A percentile compares a stretch with the other conserved stretches of the same genome.
Conservation (phyloP, 2,888 invertebrate species). For the Heliconius sara region DNA sequence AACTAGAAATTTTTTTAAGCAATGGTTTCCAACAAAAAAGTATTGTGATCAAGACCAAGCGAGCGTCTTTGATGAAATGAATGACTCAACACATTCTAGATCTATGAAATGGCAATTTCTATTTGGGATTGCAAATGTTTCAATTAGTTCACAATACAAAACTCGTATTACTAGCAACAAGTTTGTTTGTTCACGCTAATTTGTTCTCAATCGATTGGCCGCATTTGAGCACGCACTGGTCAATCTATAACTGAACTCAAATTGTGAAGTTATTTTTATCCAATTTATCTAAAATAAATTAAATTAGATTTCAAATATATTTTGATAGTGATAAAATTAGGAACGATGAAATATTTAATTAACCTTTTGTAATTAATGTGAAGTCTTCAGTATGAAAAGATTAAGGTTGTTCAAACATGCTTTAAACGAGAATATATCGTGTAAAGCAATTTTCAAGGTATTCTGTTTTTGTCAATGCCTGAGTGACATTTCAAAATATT, state of each 20-base stretch:
- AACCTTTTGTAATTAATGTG: not conserved
- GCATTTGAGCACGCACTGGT: slow-evolving; percentile 78
- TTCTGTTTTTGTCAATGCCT: not conserved
- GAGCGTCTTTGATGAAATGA: slow-evolving; percentile 57
- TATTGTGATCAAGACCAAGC: slow-evolving; percentile 35
- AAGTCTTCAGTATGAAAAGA: not conserved
- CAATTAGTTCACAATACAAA: slow-evolving; percentile 46
- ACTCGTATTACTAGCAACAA: slow-evolving; percentile 36
- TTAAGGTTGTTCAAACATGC: not conserved
- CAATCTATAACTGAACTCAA: slow-evolving; percentile 59
- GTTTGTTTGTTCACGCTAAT: slow-evolving; percentile 68
- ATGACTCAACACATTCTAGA: slow-evolving; percentile 62
- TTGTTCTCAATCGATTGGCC: slow-evolving; percentile 72
- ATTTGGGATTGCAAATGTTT: slow-evolving; percentile 55
- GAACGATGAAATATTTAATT: not conserved
- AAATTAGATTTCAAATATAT: not conserved
- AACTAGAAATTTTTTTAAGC: not conserved
- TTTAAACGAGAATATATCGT: not conserved
- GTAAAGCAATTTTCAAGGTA: not conserved
- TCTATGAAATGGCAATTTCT: slow-evolving; percentile 57
- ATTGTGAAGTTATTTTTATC: not conserved
- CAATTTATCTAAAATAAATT: not conserved
- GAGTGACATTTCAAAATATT: not conserved
- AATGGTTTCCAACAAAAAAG: not conserved
- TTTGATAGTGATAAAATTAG: not conserved